Percentiles rank a stretch among this genome's conserved stretches.
Evolutionary conservation across 2,888 invertebrate species (phyloP).

Genomic region (Coecobrya sp.): DNA sequence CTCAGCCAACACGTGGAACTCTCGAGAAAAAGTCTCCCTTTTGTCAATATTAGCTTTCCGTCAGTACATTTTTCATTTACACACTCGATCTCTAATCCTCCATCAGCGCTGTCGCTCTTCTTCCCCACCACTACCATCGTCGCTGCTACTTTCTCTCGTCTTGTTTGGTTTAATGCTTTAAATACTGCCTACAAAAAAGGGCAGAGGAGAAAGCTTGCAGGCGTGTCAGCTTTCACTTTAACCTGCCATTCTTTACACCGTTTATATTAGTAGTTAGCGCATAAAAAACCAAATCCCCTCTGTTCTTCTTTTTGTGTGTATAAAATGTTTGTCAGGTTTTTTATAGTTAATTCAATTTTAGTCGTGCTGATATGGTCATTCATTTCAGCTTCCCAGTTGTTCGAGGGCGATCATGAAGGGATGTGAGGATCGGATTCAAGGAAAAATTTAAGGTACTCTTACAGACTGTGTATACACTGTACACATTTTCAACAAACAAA

Average conservation of each 20-base stretch:
- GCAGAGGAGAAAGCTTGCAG: neutral
- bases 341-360: neutral
- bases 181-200: neutral
- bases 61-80: slow-evolving; percentile 80
- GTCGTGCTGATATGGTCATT: neutral
- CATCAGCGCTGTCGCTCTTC: slow-evolving; percentile 42
- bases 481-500: no score
- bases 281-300: no score
- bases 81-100: slow-evolving; percentile 79
- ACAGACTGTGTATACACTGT: no score
- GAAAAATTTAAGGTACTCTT: no score
- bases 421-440: no score
- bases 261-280: no score
- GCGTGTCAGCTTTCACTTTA: neutral
- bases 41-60: slow-evolving; percentile 81
- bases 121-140: neutral
- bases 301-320: no score
- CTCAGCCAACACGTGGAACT: slow-evolving; percentile 57
- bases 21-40: slow-evolving; percentile 69
- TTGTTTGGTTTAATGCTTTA: slow-evolving; percentile 15
- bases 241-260: neutral
- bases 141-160: neutral
- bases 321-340: no score
- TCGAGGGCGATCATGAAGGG: no score
- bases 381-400: neutral